Evolutionary conservation across 1,140 invertebrate species (phyloP), one percentile per base, ranked within the genome.

Genomic region (Drosophila nikananu): DNA sequence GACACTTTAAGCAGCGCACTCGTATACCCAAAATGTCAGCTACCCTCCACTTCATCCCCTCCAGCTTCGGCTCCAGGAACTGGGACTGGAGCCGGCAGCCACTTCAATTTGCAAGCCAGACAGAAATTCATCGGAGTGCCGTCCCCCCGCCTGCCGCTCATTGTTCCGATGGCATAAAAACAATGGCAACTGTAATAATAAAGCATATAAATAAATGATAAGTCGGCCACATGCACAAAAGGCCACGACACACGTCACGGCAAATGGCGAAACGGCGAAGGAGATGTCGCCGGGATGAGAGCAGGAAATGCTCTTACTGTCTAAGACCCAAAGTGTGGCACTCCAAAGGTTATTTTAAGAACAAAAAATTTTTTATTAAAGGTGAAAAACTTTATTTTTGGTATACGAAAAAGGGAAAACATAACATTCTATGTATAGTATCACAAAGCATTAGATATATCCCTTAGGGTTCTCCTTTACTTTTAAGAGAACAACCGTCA

Each of bases 151-250:
- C 49, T 19, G 25, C 41, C 19, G 1, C 32, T 41, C 70, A 58
- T 58, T 70, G 70, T 41, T 72, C 37, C 35, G 51, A 41, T 44
- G 51, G 41, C 55, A 63, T 32, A 61, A 68, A 68, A 68, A 77
- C 54, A 77, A 77, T 77, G 64, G 81, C 79, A 82, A 79, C 79
- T 81, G 74, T 74, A 87, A 89, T 83, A 86, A 86, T 83, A 86
- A 89, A 73, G 67, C 64, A 73, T 70, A 86, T 86, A 80, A 89
- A 86, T 86, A 89, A 86, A 86, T 86, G 67, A 86, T 86, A 89
- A 83, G 84, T 71, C 60, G 70, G 54, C 67, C 77, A 80, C 75
- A 80, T 80, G 72, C 64, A 86, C 44, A 59, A 77, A 49, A 77
- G 75, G 73, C 41, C 74, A 51, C 27, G 71, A 54, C 63, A 66